Evolutionary conservation across 1,140 invertebrate species (phyloP), one percentile per base, ranked within the genome.

Genomic region (Acromyrmex charruanus): DNA sequence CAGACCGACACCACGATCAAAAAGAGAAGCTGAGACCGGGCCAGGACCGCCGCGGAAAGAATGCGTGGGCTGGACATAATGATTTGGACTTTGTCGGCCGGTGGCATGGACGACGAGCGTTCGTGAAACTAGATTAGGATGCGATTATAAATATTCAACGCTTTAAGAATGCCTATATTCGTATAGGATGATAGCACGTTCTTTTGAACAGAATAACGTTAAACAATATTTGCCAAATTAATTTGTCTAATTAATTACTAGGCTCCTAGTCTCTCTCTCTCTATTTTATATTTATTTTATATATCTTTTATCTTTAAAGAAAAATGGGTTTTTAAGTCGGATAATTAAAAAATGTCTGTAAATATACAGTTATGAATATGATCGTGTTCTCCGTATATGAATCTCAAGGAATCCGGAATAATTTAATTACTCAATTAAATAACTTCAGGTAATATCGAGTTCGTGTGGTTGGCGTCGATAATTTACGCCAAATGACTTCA

Each of bases 11-110:
- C 66, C 68, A 90, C 71, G 87, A 91, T 91, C 86, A 91, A 92
- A 92, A 91, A 92, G 87, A 92, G 87, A 91, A 86, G 82, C 89
- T 69, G 81, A 77, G 90, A 84, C 79, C 58, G 44, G 91, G 86
- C 77, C 82, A 88, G 85, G 90, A 90, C 89, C 90, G 88, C 88
- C 88, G 86, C 82, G 92, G 90, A 91, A 94, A 94, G 93, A 94
- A 94, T 94, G 93, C 93, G 93, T 93, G 93, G 93, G 93, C 87
- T 89, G 91, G 91, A 93, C 93, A 93, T 94, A 94, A 94, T 94
- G 93, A 94, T 93, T 93, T 89, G 92, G 88, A 93, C 92, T 93
- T 94, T 93, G 92, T 93, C 93, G 92, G 91, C 75, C 80, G 71
- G 88, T 88, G 86, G 86, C 80, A 79, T 44, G 81, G 81, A 59